Base-by-base conservation (phyloP, 2,113 vertebrate genomes). In the Fulica atra region DNA sequence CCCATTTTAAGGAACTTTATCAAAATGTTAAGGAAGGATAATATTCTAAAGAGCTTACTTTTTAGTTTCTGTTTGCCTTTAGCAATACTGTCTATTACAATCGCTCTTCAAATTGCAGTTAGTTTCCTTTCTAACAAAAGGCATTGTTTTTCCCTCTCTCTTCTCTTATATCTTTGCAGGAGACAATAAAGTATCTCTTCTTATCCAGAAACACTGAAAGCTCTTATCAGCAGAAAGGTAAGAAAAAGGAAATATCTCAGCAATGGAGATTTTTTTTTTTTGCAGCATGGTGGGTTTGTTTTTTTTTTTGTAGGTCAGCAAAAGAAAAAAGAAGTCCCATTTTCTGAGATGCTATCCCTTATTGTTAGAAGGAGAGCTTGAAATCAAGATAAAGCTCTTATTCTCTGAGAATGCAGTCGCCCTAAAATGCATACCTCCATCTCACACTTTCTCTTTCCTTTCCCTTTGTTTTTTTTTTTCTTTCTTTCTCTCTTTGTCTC, bases 121-220 rank as follows among this genome's bases (percentile, higher is more conserved):
- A 88, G n/a, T 65, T 97, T 93, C 36, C 56, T 80, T 95, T 86
- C 82, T 61, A 95, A 90, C 92, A 87, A 95, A 96, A 96, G 48
- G 81, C 82, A 93, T 91, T 85, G 60, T 90, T 97, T 92, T 92
- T 91, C 24, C 42, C 70, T 56, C 66, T 68, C 68, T 92, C 53
- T 79, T 88, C 61, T 86, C 87, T 89, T 74, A 46, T 71, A 95
- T 96, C 92, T 94, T 95, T 96, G 86, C 53, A 73, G 81, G 85
- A 97, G 90, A 97, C 81, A 97, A 96, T 92, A 95, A 97, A 97
- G 94, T 93, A 97, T 92, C 92, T 92, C 89, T n/a, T 81, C 88
- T 97, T 98, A 97, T 95, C 95, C 96, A 93, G 96, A 97, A 97
- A 97, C 88, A 88, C 40, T 93, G 81, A 96, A 96, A 95, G 91